A percentile compares a stretch with the other conserved stretches of the same genome.
phyloP scores from a whole-genome alignment of 35 echinoderm and acorn worm species.

The Lytechinus pictus region DNA sequence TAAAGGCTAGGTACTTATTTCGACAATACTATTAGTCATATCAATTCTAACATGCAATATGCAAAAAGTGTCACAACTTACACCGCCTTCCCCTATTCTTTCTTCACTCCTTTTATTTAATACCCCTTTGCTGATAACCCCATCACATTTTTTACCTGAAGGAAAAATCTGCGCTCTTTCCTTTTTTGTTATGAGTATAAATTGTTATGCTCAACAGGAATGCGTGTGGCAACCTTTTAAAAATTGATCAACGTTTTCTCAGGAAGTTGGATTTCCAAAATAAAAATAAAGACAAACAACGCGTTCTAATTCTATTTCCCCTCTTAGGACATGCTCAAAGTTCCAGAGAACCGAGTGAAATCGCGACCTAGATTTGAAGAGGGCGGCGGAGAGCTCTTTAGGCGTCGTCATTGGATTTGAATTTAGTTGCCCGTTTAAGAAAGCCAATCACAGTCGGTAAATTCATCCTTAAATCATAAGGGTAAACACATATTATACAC shows the following conservation, averaged over 20 bases:
- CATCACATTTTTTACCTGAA: no score
- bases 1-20: no score
- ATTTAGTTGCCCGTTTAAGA: neutral
- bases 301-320: neutral
- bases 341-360: neutral
- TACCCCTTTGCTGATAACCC: no score
- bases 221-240: neutral
- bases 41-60: no score
- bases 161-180: no score
- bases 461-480: neutral
- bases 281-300: neutral
- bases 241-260: neutral
- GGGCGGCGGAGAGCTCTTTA: neutral
- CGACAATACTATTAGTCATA: no score
- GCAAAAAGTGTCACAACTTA: no score
- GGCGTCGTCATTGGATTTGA: neutral
- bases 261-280: neutral
- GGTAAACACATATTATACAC: no score
- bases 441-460: neutral
- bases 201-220: no score
- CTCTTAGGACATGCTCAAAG: neutral
- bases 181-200: no score
- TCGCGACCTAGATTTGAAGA: neutral
- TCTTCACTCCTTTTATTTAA: no score
- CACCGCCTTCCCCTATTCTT: no score